Base-by-base conservation (phyloP, 2,888 invertebrate species). In the Eupithecia dodoneata region DNA sequence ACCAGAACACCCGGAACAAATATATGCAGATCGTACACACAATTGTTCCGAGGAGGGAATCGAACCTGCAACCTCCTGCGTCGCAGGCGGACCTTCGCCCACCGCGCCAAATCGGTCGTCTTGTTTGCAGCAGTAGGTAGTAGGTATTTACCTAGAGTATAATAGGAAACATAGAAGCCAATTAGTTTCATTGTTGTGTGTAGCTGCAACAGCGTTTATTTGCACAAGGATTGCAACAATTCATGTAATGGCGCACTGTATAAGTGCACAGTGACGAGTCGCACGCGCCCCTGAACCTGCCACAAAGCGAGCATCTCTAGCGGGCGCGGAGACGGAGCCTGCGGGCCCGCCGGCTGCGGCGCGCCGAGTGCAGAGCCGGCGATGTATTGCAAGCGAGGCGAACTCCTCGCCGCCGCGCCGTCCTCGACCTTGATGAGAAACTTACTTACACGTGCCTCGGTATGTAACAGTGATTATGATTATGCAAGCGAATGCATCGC, bases 401-500 rank as follows among this genome's bases (percentile, higher is more conserved):
- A 0, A 10, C 15, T 5, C 15, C 5, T 7, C 45, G 12, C 9
- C 47, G 47, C 47, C 3, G 3, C 47, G 47, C 47, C 47, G 47
- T 3, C 52, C 13, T 3, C 3, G 59, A 59, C 18, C 18, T 59
- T 59, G 59, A 9, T 10, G 18, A 18, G 4, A 18, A 10, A 18
- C 10, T 18, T 59, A 59, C 15, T 52, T 52, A 52, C 59, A 59
- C 59, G 59, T 59, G 59, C 59, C 55, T 18, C 9, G 18, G 10
- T 18, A 59, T 59, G 59, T 59, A 59, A 59, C 59, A 59, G 18
- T 59, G 59, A 59, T 55, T 47, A 47, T 12, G 47, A 47, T 52
- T 59, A 59, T 59, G 59, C 59, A 59, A 59, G 59, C 10, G 10
- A 59, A 59, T 59, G 59, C 59, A 59, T 59, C 59, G 18, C 18